These are phyloP conservation scores for Vollenhovia emeryi DNA, from an alignment of 1,140 invertebrate species.

Conservation along the genomic window DNA sequence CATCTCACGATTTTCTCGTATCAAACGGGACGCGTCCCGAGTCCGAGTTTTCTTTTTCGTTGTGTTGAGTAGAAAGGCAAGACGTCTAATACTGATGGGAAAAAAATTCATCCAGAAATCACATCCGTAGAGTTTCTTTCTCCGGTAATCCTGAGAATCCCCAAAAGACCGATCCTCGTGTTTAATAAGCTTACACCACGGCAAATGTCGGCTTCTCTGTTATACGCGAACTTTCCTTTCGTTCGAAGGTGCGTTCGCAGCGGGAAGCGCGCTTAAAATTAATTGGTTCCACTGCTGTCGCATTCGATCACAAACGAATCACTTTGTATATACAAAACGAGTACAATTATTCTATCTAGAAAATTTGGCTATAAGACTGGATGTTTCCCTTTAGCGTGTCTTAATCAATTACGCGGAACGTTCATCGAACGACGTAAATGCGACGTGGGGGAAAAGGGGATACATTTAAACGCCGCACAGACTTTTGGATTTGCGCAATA, in stretches of 20 bases:
- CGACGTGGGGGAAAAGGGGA: neutral
- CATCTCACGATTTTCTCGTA: slow-evolving; percentile 9
- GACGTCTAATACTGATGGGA: slow-evolving; percentile 51
- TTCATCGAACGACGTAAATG: neutral
- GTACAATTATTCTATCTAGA: slow-evolving; percentile 42
- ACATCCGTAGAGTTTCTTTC: neutral
- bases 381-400: neutral
- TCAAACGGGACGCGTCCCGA: slow-evolving; percentile 11
- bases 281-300: slow-evolving; percentile 51
- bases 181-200: slow-evolving; percentile 31
- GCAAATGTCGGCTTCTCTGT: neutral
- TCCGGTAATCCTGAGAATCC: neutral
- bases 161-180: neutral
- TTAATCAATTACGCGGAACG: neutral
- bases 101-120: neutral
- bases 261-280: slow-evolving; percentile 46
- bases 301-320: slow-evolving; percentile 36
- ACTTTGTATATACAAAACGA: slow-evolving; percentile 48
- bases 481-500: neutral
- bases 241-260: neutral
- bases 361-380: slow-evolving; percentile 43
- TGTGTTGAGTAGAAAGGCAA: slow-evolving; percentile 49
- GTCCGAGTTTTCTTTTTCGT: slow-evolving; percentile 47
- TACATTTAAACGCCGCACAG: neutral
- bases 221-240: slow-evolving; percentile 11